These are phyloP conservation scores for Oeneis ivallda DNA, from an alignment of 2,888 invertebrate genomes.

Conservation along the genomic window DNA sequence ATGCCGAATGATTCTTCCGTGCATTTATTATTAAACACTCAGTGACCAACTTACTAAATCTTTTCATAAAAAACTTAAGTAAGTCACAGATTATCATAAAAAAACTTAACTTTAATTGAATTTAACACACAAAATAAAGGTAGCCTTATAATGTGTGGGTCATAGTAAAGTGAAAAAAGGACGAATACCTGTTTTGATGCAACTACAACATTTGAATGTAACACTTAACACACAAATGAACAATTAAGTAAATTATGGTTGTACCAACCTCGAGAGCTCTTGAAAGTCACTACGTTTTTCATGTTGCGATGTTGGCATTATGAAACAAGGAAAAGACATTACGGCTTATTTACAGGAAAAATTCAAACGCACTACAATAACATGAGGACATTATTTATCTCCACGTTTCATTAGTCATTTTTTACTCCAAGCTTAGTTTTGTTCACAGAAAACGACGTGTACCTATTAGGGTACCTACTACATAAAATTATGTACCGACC, in stretches of 20 bases:
- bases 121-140: background rate
- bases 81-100: too few relatives aligned
- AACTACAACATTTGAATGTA: background rate
- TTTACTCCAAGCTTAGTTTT: too few relatives aligned
- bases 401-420: too few relatives aligned
- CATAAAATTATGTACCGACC: too few relatives aligned
- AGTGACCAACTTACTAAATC: too few relatives aligned
- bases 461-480: too few relatives aligned
- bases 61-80: too few relatives aligned
- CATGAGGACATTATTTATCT: background rate
- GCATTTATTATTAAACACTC: too few relatives aligned
- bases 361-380: slow-evolving; percentile 1
- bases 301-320: slow-evolving; percentile 23
- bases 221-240: background rate
- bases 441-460: too few relatives aligned
- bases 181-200: background rate
- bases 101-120: too few relatives aligned
- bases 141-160: background rate
- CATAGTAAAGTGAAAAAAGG: background rate
- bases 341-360: slow-evolving; percentile 16
- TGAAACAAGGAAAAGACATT: slow-evolving; percentile 26
- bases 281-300: slow-evolving; percentile 22
- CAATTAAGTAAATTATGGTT: background rate
- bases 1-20: too few relatives aligned
- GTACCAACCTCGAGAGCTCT: slow-evolving; percentile 25